phyloP scores from a whole-genome alignment of 2,113 vertebrate species.

The Tragelaphus imberbis region DNA sequence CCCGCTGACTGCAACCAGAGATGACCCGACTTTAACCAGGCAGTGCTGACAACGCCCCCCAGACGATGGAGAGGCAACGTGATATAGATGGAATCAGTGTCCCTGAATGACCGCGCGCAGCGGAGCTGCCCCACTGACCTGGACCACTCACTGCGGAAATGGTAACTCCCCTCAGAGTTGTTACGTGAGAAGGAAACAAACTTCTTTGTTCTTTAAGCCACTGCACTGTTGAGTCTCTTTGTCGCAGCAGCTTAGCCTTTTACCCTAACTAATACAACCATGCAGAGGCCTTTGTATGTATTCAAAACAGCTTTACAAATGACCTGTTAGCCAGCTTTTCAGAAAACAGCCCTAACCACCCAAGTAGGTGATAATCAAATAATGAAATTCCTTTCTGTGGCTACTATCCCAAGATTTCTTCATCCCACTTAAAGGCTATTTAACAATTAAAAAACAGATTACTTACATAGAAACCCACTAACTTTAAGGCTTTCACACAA shows the following conservation, averaged over 20 bases:
- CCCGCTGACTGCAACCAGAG: background rate
- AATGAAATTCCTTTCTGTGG: constrained; percentile 1
- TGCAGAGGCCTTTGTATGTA: constrained; percentile 1
- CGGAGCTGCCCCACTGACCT: constrained; percentile 55
- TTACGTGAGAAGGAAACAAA: constrained; percentile 38
- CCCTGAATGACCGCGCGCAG: constrained; percentile 38
- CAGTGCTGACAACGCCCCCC: background rate
- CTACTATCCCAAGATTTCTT: background rate
- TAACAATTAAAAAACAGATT: constrained; percentile 28
- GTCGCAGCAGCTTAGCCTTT: constrained; percentile 49
- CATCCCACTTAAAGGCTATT: background rate
- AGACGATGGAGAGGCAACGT: background rate
- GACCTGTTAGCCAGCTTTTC: background rate
- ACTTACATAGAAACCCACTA: background rate
- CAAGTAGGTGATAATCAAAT: constrained; percentile 38
- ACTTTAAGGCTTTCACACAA: background rate
- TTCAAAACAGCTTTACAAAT: constrained; percentile 36
- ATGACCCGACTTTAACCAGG: background rate
- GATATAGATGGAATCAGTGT: constrained; percentile 4
- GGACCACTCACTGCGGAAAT: constrained; percentile 8
- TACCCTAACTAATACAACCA: constrained; percentile 8
- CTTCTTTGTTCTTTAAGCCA: constrained; percentile 34
- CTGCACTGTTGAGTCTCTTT: background rate
- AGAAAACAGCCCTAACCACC: constrained; percentile 2
- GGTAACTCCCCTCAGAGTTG: constrained; percentile 16